Evolutionary conservation across 2,797 vertebrate species (phyloP), one percentile per base, ranked within the genome.

Genomic region (Steatocranus sp.): DNA sequence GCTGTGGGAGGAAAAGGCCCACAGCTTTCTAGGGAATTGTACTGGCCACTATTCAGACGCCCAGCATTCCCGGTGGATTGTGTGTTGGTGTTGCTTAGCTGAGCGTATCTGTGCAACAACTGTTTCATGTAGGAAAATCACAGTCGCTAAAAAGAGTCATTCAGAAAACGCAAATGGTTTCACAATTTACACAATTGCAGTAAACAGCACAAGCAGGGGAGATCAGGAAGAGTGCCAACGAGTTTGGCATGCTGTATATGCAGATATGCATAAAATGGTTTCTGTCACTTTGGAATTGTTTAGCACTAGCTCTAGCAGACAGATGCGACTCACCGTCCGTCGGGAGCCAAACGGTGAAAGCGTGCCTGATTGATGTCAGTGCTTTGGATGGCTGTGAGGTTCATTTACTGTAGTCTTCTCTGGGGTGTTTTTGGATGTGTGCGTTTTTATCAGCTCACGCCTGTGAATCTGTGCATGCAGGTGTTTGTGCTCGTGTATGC

Each of bases 331-430:
- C 81, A 11, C 41, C 38, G 89, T 94, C 94, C 88, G 5, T 88
- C 76, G 90, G 92, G 94, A 94, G 84, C 82, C 17, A 5, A 87
- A 84, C 80, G 74, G 83, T 79, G 86, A 87, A 81, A 90, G 91
- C 84, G 75, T 90, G 92, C 83, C 83, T 94, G 94, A 94, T 94
- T 93, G 94, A 95, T 95, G 93, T 93, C 88, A 89, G 90, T 74
- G 54, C 87, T 93, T 93, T 93, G 88, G 92, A 93, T 18, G 90
- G 81, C 89, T 93, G 86, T 38, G 91, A 93, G 89, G 85, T 94
- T 93, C 93, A 94, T 94, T 95, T 95, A 91, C 90, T 88, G 89
- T 88, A 81, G 89, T 86, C 87, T 82, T 88, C 92, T 93, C 89
- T 38, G 51, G 91, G 82, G 87, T 79, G 80, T 77, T 85, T 94